A percentile compares a stretch with the other conserved stretches of the same genome.
Conservation (phyloP, 1,140 invertebrate species). For the Drosophila kohkoa region DNA sequence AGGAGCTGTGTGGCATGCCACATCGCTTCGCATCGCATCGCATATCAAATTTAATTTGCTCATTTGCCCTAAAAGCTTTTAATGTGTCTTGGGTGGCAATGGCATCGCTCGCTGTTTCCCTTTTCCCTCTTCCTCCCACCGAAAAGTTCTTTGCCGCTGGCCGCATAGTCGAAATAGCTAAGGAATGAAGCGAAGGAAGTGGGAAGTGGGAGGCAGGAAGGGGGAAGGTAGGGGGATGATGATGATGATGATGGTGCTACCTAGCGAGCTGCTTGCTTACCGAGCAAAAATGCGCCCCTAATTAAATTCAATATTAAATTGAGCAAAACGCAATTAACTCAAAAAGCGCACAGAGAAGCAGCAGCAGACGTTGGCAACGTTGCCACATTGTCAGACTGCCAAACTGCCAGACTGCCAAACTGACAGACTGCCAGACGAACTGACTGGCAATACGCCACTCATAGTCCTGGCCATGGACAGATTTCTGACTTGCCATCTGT, state of each 20-base stretch:
- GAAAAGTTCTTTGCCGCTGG: conserved; percentile 5
- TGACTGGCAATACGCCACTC: not conserved
- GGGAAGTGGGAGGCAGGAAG: not conserved
- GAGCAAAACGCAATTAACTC: conserved; percentile 84
- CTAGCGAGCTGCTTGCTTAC: conserved; percentile 59
- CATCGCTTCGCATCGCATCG: conserved; percentile 58
- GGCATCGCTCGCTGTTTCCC: not conserved
- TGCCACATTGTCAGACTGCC: conserved; percentile 33
- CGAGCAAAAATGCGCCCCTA: conserved; percentile 78
- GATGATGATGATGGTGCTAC: not conserved
- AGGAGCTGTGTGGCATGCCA: conserved; percentile 2
- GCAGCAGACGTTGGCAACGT: conserved; percentile 29
- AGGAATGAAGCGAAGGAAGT: not conserved
- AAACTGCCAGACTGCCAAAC: conserved; percentile 42
- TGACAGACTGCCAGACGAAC: conserved; percentile 40
- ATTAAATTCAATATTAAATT: conserved; percentile 84
- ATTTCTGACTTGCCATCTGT: not conserved
- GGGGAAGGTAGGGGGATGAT: not conserved
- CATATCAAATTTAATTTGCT: conserved; percentile 84
- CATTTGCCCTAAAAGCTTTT: conserved; percentile 83
- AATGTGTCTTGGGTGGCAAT: conserved; percentile 70
- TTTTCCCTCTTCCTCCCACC: not conserved
- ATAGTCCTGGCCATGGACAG: not conserved
- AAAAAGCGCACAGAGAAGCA: conserved; percentile 58
- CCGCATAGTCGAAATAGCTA: conserved; percentile 41